Conservation (phyloP, 2,113 vertebrate species). For the Paradoxurus hermaphroditus region DNA sequence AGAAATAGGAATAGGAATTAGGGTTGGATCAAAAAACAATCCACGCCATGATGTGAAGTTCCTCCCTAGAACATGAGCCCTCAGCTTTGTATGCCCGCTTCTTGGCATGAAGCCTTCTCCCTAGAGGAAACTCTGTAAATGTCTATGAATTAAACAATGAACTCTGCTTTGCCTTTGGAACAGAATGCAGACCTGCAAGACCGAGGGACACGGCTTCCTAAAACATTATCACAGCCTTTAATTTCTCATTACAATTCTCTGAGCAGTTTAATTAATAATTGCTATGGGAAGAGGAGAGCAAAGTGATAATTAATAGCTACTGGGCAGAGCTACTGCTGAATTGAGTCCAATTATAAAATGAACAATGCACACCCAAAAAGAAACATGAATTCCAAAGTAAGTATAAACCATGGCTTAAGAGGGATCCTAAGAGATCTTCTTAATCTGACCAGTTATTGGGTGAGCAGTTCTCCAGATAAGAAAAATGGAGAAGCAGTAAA, state of each 20-base stretch:
- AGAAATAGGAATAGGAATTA: not conserved
- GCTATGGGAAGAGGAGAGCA: constrained; percentile 53
- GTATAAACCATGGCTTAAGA: not conserved
- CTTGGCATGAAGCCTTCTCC: not conserved
- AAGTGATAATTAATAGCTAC: constrained; percentile 68
- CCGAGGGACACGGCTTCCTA: constrained; percentile 41
- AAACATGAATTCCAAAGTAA: not conserved
- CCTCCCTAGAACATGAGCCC: not conserved
- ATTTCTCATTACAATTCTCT: constrained; percentile 67
- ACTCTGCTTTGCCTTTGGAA: constrained; percentile 35
- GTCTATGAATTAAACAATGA: constrained; percentile 32
- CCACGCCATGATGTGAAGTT: not conserved
- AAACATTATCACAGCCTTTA: constrained; percentile 68
- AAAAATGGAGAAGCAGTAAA: not conserved
- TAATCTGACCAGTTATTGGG: not conserved
- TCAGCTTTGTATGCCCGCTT: not conserved
- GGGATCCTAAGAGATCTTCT: not conserved
- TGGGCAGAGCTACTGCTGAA: constrained; percentile 49
- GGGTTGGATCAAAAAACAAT: not conserved
- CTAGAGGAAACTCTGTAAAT: not conserved
- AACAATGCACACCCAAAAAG: constrained; percentile 29
- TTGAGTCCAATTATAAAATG: constrained; percentile 55
- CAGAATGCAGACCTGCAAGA: constrained; percentile 3
- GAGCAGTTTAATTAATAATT: constrained; percentile 72
- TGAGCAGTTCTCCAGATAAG: not conserved